Evolutionary conservation across 2,888 invertebrate species (phyloP).

Genomic region (Amblyjoppa fuscipennis): DNA sequence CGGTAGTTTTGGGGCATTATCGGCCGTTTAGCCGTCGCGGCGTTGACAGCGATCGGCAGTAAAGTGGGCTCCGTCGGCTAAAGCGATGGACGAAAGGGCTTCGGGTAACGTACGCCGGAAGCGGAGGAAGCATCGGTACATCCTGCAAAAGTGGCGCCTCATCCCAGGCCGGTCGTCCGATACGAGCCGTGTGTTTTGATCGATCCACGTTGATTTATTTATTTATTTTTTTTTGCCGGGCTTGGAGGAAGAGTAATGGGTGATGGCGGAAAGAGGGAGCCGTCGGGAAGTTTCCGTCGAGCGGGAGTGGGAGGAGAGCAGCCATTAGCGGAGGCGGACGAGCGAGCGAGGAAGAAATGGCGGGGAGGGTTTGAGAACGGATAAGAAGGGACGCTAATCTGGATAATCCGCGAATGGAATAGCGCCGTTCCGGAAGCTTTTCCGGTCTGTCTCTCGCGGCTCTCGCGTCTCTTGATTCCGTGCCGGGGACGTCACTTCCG

Average conservation of each 20-base stretch:
- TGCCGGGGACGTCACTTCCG: too few relatives aligned
- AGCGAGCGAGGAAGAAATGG: background rate
- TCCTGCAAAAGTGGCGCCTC: slow-evolving; percentile 15
- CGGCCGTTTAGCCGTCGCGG: slow-evolving; percentile 67
- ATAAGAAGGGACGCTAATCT: slow-evolving; percentile 60
- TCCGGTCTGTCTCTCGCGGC: slow-evolving; percentile 32
- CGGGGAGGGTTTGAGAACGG: slow-evolving; percentile 18
- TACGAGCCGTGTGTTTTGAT: slow-evolving; percentile 33
- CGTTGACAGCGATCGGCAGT: slow-evolving; percentile 66
- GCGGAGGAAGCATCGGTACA: slow-evolving; percentile 1
- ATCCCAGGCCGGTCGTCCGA: background rate
- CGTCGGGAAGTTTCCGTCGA: background rate
- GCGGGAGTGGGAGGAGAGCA: slow-evolving; percentile 1
- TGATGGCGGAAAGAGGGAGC: background rate
- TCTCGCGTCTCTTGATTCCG: slow-evolving; percentile 2
- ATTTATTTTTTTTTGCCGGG: background rate
- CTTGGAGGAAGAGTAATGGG: background rate
- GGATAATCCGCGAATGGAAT: slow-evolving; percentile 64
- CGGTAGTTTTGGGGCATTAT: background rate
- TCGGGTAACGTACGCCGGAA: background rate
- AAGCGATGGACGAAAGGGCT: background rate
- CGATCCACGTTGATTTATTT: background rate
- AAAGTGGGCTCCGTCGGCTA: background rate
- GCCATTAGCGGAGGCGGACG: slow-evolving; percentile 28
- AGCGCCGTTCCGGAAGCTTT: slow-evolving; percentile 54